A percentile compares a stretch with the other conserved stretches of the same genome.
Conservation (phyloP, 2,797 vertebrate species). For the Microctenopoma lineatum region DNA sequence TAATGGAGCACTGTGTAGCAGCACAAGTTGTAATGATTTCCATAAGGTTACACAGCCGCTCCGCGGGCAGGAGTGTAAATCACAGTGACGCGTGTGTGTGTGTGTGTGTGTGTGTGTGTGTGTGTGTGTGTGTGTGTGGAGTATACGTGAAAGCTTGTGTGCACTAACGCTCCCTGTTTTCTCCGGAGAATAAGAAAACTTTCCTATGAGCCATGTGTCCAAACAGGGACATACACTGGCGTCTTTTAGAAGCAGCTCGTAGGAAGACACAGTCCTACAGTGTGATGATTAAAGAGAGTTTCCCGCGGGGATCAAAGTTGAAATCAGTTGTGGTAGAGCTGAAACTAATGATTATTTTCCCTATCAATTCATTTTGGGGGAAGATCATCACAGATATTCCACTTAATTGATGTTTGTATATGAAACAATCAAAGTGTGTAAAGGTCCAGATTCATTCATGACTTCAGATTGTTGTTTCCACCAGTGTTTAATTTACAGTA, state of each 20-base stretch:
- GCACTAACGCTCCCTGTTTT: conserved; percentile 18
- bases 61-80: conserved; percentile 57
- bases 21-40: conserved; percentile 80
- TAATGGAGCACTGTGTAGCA: conserved; percentile 78
- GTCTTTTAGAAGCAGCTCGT: not conserved
- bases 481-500: not conserved
- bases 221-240: not conserved
- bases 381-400: not conserved
- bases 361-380: not conserved
- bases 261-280: not conserved
- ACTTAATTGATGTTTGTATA: not conserved
- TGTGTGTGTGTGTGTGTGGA: conserved; percentile 34
- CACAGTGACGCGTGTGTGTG: conserved; percentile 45
- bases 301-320: not conserved
- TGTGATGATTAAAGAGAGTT: not conserved
- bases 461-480: not conserved
- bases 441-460: not conserved
- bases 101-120: conserved; percentile 31
- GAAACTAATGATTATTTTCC: not conserved
- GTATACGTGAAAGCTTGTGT: not conserved
- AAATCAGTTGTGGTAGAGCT: too few species aligned
- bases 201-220: not conserved
- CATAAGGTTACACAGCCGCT: conserved; percentile 72
- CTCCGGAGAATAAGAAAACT: conserved; percentile 19
- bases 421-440: not conserved